Conservation (phyloP, 2,113 vertebrate species). For the Synchiropus splendidus region DNA sequence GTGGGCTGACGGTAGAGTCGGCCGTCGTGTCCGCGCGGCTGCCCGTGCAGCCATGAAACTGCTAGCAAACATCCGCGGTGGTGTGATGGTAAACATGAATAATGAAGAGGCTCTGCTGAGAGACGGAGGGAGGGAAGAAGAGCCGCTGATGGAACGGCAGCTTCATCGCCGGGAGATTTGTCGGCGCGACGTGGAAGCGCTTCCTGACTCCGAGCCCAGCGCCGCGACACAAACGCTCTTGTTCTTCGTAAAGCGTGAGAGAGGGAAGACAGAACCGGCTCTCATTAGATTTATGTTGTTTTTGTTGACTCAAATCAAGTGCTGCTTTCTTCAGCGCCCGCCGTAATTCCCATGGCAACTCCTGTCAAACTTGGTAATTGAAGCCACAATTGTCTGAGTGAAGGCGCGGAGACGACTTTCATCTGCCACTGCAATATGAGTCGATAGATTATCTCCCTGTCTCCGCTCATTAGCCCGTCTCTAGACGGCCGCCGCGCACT, state of each 20-base stretch:
- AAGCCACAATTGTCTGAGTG: conserved; percentile 10
- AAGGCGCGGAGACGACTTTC: conserved; percentile 43
- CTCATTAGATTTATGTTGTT: not conserved
- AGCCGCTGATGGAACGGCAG: not conserved
- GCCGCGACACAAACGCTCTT: conserved; percentile 1
- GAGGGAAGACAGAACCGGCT: not conserved
- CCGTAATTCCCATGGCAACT: conserved; percentile 13
- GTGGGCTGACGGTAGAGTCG: conserved; percentile 31
- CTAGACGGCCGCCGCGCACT: conserved; percentile 22
- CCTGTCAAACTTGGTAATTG: conserved; percentile 21
- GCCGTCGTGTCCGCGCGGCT: conserved; percentile 44
- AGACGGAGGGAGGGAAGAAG: conserved; percentile 7
- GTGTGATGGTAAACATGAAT: conserved; percentile 61
- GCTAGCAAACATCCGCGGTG: conserved; percentile 50
- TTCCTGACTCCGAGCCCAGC: no score
- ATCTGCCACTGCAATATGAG: conserved; percentile 34
- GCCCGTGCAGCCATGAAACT: conserved; percentile 52
- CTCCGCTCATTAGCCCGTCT: conserved; percentile 50
- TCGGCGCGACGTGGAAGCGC: conserved; percentile 6
- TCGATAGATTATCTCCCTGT: conserved; percentile 37
- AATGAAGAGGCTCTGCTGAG: conserved; percentile 45
- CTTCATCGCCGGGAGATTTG: no score
- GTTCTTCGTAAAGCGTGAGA: not conserved
- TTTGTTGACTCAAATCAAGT: not conserved
- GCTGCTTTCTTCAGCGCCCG: conserved; percentile 1